Conservation (phyloP, 2,888 invertebrate species). For the Aspidapion aeneum region DNA sequence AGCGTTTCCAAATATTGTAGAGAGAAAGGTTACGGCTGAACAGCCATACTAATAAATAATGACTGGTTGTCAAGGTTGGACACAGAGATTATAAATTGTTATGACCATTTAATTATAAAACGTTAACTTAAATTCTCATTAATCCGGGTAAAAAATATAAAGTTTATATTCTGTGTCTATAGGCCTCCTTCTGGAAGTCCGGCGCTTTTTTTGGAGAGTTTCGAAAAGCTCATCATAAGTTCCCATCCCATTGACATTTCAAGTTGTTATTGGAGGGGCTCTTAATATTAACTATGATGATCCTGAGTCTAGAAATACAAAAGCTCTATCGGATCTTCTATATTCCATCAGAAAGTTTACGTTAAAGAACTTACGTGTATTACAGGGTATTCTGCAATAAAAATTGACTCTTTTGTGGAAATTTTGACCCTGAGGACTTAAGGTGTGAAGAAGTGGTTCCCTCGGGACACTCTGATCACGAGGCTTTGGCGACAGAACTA, state of each 20-base stretch:
- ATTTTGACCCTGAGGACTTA: background rate
- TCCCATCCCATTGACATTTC: background rate
- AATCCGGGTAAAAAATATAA: too few species aligned
- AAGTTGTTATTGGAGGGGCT: background rate
- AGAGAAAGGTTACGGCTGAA: too few species aligned
- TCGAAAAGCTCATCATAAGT: background rate
- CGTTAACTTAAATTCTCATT: too few species aligned
- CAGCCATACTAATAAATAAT: too few species aligned
- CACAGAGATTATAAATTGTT: too few species aligned
- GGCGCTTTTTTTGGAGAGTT: background rate
- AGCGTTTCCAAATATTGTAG: too few species aligned
- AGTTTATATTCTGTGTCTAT: background rate
- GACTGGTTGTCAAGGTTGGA: too few species aligned
- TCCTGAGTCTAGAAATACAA: background rate
- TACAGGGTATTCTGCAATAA: background rate
- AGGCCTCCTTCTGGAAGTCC: background rate
- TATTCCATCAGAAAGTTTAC: background rate
- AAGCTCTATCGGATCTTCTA: background rate
- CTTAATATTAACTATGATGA: background rate
- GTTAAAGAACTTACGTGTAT: background rate
- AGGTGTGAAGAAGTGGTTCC: background rate
- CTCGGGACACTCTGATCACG: background rate
- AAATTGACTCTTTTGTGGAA: background rate
- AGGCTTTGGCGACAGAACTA: too few species aligned
- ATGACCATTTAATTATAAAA: too few species aligned